Base-by-base conservation (phyloP, 2,797 vertebrate genomes). In the Synaphobranchus kaupii region DNA sequence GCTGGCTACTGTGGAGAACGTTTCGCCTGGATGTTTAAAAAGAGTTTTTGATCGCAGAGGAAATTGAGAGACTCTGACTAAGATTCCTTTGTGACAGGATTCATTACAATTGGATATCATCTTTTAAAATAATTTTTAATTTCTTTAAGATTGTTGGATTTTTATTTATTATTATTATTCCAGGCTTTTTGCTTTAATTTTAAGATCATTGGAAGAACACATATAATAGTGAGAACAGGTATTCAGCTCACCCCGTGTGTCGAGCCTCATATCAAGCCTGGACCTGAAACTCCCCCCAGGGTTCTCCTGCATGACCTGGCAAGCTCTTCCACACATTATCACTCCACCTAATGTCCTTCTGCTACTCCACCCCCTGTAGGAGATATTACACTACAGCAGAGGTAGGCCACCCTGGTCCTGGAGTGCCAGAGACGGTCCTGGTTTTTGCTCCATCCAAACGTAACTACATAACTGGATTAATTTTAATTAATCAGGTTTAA, bases 101-200 rank as follows among this genome's bases (percentile, higher is more conserved):
- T 86, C 90, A 91, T 88, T 88, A 87, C 85, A 88, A 90, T 89
- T 89, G 89, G 85, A 71, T 88, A 88, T 92, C 88, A 60, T 92
- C 89, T 89, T 85, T 91, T 0, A 52, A 12, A 54, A 12, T 3
- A 13, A 12, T 54, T 54, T 54, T 54, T 54, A 54, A 54, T 12
- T 54, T 9, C 52, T 2, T 54, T 12, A 54, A 54, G 52, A 54
- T 54, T 68, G 6, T 9, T 12, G 60, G 17, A 25, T 68, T 68
- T 68, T 68, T 0, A 28, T 56, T 68, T 28, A 68, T 28, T 9
- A 0, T 68, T 28, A 28, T 68, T 20, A 15, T 5, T 7, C 10
- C 50, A 7, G 58, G 22, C 3, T 39, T 39, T 39, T 39, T 39
- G 60, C 6, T 63, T 3, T 63, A 22, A 63, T 63, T 22, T 63